phyloP scores from a whole-genome alignment of 1,140 invertebrate genomes.

The Procambarus clarkii region DNA sequence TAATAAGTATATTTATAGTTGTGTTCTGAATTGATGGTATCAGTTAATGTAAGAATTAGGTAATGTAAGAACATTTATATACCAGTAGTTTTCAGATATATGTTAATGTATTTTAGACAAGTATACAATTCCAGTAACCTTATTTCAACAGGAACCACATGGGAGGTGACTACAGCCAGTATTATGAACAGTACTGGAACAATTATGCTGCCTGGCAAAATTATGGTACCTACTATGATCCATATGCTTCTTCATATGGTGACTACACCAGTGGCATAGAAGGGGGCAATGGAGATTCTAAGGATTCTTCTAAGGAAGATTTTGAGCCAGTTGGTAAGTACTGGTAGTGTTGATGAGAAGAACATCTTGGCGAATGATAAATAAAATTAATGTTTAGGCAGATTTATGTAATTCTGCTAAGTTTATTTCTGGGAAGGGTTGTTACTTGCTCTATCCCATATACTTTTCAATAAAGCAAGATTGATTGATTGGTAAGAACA shows the following conservation, averaged over 20 bases:
- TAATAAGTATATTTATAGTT: too few species aligned
- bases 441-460: too few species aligned
- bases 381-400: background rate
- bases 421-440: too few species aligned
- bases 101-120: too few species aligned
- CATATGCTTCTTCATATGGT: conserved; percentile 76
- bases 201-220: conserved; percentile 81
- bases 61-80: too few species aligned
- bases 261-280: conserved; percentile 75
- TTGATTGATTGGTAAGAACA: too few species aligned
- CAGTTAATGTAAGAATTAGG: too few species aligned
- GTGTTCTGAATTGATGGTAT: too few species aligned
- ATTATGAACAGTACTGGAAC: conserved; percentile 79
- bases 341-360: background rate
- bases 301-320: conserved; percentile 78
- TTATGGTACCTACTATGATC: conserved; percentile 73
- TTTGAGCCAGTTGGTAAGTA: conserved; percentile 81
- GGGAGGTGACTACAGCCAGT: conserved; percentile 72
- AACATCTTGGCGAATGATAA: background rate
- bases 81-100: too few species aligned
- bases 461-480: too few species aligned
- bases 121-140: background rate
- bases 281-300: conserved; percentile 73
- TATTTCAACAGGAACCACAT: conserved; percentile 58
- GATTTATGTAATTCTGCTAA: too few species aligned